A percentile compares a stretch with the other conserved stretches of the same genome.
Conservation (phyloP, 2,888 invertebrate genomes). For the Adela reaumurella region DNA sequence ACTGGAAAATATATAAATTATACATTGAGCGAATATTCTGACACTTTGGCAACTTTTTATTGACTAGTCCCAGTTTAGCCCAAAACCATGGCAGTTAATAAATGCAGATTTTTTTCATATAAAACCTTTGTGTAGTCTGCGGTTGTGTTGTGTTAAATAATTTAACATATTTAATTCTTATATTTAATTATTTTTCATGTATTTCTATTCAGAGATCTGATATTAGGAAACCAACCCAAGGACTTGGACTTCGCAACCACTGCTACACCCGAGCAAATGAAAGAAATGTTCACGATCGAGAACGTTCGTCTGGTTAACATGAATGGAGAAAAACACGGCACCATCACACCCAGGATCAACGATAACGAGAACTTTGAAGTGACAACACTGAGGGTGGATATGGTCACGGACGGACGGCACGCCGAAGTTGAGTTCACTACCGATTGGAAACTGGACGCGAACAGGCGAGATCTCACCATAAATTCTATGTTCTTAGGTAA, state of each 20-base stretch:
- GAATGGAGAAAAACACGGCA: slow-evolving; percentile 92
- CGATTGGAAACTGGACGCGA: slow-evolving; percentile 91
- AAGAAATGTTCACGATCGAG: slow-evolving; percentile 82
- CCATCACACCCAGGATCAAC: slow-evolving; percentile 92
- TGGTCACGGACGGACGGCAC: slow-evolving; percentile 88
- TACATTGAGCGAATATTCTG: no score
- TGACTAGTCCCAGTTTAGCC: no score
- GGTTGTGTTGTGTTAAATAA: no score
- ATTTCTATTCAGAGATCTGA: slow-evolving; percentile 60
- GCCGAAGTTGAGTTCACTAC: slow-evolving; percentile 94
- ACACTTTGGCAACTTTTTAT: no score
- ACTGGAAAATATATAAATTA: no score
- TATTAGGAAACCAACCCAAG: slow-evolving; percentile 74
- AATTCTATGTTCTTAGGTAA: slow-evolving; percentile 97
- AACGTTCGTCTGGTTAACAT: slow-evolving; percentile 87
- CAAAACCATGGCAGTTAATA: no score
- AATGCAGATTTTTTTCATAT: no score
- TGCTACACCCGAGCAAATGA: slow-evolving; percentile 96
- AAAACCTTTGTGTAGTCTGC: no score
- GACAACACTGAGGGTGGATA: slow-evolving; percentile 91
- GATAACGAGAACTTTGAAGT: slow-evolving; percentile 92
- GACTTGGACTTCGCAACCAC: slow-evolving; percentile 98
- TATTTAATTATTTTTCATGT: no score
- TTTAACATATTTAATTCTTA: no score
- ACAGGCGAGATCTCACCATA: slow-evolving; percentile 92